phyloP scores from a whole-genome alignment of 2,113 vertebrate genomes.

The Charadrius vociferus region DNA sequence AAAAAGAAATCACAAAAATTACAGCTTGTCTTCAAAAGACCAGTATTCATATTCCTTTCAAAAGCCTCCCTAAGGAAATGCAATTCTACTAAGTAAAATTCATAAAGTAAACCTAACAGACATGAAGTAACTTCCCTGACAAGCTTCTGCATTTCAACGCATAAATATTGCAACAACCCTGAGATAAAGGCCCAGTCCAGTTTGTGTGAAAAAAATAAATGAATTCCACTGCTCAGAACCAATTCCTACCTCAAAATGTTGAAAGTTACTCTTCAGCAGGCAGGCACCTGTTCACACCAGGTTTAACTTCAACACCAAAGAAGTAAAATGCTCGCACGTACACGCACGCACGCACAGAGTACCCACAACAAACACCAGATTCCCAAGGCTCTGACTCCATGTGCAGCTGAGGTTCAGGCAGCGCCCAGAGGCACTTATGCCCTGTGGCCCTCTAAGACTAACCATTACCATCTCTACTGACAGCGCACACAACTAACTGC shows the following conservation, averaged over 20 bases:
- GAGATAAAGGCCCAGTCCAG: background rate
- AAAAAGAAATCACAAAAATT: background rate
- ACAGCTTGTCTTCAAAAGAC: background rate
- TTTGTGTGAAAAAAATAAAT: background rate
- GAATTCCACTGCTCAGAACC: background rate
- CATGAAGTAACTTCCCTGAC: background rate
- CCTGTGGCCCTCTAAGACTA: background rate
- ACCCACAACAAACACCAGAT: background rate
- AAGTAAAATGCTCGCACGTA: background rate
- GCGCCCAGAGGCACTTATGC: background rate
- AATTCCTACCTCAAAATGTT: background rate
- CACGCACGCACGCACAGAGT: rapidly evolving
- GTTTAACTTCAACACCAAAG: background rate
- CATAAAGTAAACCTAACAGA: background rate
- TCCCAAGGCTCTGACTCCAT: background rate
- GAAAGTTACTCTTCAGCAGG: background rate
- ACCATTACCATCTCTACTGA: background rate
- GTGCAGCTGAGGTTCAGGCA: background rate
- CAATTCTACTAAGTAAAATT: background rate
- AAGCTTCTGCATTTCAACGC: background rate
- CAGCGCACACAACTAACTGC: background rate
- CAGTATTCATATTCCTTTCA: background rate
- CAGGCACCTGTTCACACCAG: background rate
- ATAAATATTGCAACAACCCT: background rate
- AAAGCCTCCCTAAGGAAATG: background rate